These are phyloP conservation scores for Schizaphis graminum DNA, from an alignment of 2,888 invertebrate species.

Conservation along the genomic window DNA sequence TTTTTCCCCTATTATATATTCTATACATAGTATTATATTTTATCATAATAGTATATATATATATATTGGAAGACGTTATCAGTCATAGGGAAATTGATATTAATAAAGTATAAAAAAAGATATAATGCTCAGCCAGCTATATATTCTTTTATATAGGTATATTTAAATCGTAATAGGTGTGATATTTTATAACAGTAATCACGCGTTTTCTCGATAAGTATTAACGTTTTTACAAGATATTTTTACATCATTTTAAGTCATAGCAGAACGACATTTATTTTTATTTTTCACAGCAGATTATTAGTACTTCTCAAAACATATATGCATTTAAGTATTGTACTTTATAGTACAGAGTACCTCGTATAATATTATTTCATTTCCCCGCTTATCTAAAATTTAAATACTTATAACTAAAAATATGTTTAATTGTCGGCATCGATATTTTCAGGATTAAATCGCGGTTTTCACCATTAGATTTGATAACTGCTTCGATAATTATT, in stretches of 20 bases:
- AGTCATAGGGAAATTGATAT: neutral
- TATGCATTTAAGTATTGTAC: too few relatives aligned
- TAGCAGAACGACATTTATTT: neutral
- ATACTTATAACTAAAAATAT: too few relatives aligned
- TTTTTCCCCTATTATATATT: neutral
- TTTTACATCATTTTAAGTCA: too few relatives aligned
- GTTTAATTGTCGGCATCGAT: too few relatives aligned
- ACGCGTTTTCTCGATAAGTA: neutral
- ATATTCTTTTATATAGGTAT: too few relatives aligned
- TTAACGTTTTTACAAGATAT: neutral
- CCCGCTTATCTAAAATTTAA: too few relatives aligned
- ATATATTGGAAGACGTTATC: neutral
- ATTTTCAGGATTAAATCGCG: too few relatives aligned
- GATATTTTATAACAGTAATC: neutral
- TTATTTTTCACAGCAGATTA: neutral
- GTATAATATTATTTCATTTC: too few relatives aligned
- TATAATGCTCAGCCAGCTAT: neutral
- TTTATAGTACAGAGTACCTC: too few relatives aligned
- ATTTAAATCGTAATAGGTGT: neutral
- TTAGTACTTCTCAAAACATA: too few relatives aligned
- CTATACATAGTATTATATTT: neutral
- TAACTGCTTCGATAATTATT: neutral
- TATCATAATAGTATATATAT: neutral
- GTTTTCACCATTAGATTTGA: too few relatives aligned
- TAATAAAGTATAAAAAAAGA: neutral